Conservation (phyloP, 2,888 invertebrate species). For the Tuta absoluta region DNA sequence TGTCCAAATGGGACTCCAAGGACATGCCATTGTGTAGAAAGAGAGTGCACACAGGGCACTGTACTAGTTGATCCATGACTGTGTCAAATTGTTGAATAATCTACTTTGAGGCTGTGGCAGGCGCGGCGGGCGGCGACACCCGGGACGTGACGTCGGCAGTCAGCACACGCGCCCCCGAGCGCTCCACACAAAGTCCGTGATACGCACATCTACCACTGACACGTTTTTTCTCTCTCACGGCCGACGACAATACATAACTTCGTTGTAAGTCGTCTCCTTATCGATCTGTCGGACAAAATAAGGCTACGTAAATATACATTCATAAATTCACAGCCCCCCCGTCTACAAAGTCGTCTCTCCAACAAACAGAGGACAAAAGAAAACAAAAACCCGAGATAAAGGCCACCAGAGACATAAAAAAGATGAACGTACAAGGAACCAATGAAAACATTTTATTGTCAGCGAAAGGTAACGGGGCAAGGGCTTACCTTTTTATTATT, state of each 20-base stretch:
- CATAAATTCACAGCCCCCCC: slow-evolving; percentile 54
- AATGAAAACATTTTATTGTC: slow-evolving; percentile 43
- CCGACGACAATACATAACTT: slow-evolving; percentile 71
- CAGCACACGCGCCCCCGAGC: slow-evolving; percentile 57
- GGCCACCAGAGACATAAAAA: slow-evolving; percentile 80
- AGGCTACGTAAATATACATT: slow-evolving; percentile 61
- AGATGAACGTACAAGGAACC: slow-evolving; percentile 59
- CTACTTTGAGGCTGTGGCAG: slow-evolving; percentile 34
- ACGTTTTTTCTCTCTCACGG: slow-evolving; percentile 59
- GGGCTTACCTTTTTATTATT: slow-evolving; percentile 61
- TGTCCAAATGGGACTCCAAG: slow-evolving; percentile 89
- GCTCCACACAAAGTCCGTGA: slow-evolving; percentile 64
- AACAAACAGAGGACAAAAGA: slow-evolving; percentile 76
- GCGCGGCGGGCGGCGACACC: slow-evolving; percentile 41
- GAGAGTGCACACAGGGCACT: slow-evolving; percentile 92
- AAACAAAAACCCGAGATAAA: slow-evolving; percentile 79
- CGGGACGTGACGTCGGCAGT: slow-evolving; percentile 52
- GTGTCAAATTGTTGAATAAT: slow-evolving; percentile 34
- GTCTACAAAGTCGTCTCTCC: slow-evolving; percentile 67
- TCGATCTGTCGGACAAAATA: slow-evolving; percentile 77
- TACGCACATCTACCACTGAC: slow-evolving; percentile 71
- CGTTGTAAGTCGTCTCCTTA: slow-evolving; percentile 67
- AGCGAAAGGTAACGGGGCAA: slow-evolving; percentile 45
- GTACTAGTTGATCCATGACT: slow-evolving; percentile 76
- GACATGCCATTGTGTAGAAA: slow-evolving; percentile 91